Conservation (phyloP, 2,797 vertebrate species). For the Huso huso region DNA sequence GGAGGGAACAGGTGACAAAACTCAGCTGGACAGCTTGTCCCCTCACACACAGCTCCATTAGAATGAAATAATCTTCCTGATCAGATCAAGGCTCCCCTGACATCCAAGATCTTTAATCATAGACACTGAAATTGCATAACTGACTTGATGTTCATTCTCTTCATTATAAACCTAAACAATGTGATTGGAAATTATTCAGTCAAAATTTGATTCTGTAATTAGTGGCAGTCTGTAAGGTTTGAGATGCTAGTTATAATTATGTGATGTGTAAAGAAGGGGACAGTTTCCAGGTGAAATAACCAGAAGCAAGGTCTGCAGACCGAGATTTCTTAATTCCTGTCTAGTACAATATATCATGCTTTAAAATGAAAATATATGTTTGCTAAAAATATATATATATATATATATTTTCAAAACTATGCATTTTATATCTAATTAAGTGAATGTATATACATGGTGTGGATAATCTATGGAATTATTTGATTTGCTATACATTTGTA, state of each 20-base stretch:
- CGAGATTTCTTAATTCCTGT: no score
- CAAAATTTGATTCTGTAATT: constrained; percentile 15
- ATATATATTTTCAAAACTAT: no score
- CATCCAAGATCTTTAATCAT: not conserved
- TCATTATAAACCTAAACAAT: not conserved
- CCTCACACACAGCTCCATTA: not conserved
- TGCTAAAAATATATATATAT: no score
- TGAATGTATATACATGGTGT: no score
- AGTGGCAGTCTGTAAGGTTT: constrained; percentile 1
- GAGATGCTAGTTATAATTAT: constrained; percentile 7
- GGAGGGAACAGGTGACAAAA: not conserved
- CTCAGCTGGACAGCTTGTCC: not conserved
- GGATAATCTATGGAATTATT: no score
- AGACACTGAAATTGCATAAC: not conserved
- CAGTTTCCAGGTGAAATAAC: no score
- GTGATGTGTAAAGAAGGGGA: not conserved
- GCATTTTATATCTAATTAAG: no score
- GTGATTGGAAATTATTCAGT: constrained; percentile 4
- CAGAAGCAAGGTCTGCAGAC: no score
- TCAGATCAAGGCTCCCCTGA: not conserved
- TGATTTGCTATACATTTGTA: no score
- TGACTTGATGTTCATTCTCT: not conserved
- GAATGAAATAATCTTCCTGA: not conserved
- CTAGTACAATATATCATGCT: no score
- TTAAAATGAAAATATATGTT: no score